Evolutionary conservation across 2,113 vertebrate genomes (phyloP), one percentile per base, ranked within the genome.

Genomic region (Neopipo cinnamomea): DNA sequence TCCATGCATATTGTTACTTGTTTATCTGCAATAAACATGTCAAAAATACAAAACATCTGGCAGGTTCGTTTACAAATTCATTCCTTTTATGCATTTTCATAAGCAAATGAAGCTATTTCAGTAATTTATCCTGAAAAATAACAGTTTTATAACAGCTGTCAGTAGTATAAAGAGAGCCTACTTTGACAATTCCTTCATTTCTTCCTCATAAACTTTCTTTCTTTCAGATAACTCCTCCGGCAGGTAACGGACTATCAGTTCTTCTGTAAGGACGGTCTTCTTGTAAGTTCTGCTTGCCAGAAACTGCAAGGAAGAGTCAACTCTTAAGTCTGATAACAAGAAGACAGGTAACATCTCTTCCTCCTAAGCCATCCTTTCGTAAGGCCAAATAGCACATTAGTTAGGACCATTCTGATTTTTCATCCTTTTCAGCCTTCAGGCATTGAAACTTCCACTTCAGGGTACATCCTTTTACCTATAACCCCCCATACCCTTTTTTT

Each of bases 181-280:
- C 99, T 99, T 98, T 70, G 99, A 99, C 31, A 99, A 97, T 95
- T 99, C 99, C 73, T 97, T 98, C 98, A 99, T 98, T 97, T 99
- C 99, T 95, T 99, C 99, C 85, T 99, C 99, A 41, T 98, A 98
- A 91, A 99, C 97, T 96, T 98, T 99, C 96, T 98, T 99, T 95
- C 99, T 98, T 92, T 99, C 99, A 15, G 97, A 97, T 88, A 99
- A 97, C 78, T 99, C 99, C 19, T 99, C 98, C 55, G 98, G 98
- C 63, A 99, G 98, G 97, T 98, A 99, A 55, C 94, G 98, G 96
- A 98, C 97, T 93, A 99, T 98, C 68, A 99, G 96, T 72, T 99
- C 98, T 97, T 99, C 98, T 76, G 98, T 99, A 95, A 99, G 97
- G 95, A 98, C 56, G 9, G 99, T 99, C 97, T 98, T 99, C 81